Base-by-base conservation (phyloP, 2,888 invertebrate species). In the Oscheius onirici region DNA sequence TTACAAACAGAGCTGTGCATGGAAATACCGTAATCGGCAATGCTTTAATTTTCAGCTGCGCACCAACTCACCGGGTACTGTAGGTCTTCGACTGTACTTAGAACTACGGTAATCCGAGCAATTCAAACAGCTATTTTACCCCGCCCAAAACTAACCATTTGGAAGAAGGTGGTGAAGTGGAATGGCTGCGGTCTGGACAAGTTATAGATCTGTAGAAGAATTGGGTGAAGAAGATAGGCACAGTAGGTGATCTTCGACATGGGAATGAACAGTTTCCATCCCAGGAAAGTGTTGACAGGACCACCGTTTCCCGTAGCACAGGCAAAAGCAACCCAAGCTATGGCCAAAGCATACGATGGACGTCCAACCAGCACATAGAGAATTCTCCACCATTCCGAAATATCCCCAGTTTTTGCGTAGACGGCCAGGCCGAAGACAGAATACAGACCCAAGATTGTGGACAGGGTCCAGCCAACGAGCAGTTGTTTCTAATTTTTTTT, bases 241-340 rank as follows among this genome's bases (percentile, higher is more conserved):
- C 95, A 94, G 90, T 95, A 97, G 1, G 96, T 95, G 76, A 97
- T 91, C 68, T 95, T 91, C 84, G 95, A 94, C 61, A 97, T 90
- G 0, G 97, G 96, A 84, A 94, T 91, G 82, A 95, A 91, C 0
- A 93, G 92, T 68, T 92, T 91, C 90, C 93, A 93, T 0, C 94
- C 93, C 52, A 97, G 91, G 60, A 95, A 90, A 0, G 91, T 91
- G 90, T 95, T 93, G 63, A 95, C 90, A 1, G 78, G 77, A 78
- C 83, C 77, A 58, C 81, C 86, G 60, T 84, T 81, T 34, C 84
- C 84, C 40, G 86, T 83, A 8, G 85, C 82, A 57, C 90, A 90
- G 13, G 89, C 89, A 76, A 89, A 88, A 3, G 89, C 87, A 3
- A 90, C 88, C 90, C 90, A 91, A 15, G 85, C 88, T 2, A 90